Percentiles rank a stretch among this genome's conserved stretches.
phyloP scores from a whole-genome alignment of 1,140 invertebrate species.

The Ladona fulva region DNA sequence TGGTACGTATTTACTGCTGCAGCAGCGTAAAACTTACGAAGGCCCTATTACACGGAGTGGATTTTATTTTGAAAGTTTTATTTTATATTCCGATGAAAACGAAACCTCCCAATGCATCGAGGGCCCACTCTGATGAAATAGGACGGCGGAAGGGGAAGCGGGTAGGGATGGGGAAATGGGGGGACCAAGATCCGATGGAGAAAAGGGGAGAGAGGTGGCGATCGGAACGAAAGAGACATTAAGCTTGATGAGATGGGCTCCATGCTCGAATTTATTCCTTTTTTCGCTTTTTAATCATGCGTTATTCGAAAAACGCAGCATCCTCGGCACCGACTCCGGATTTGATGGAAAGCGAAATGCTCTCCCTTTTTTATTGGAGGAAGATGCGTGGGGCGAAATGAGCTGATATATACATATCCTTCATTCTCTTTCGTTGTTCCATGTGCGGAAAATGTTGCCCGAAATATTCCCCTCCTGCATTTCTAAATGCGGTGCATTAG shows the following conservation, averaged over 20 bases:
- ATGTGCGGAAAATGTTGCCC: too few species aligned
- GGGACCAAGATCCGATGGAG: not conserved
- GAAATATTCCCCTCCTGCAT: too few species aligned
- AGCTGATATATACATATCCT: not conserved
- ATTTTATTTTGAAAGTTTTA: not conserved
- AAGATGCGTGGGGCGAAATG: not conserved
- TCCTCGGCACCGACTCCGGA: not conserved
- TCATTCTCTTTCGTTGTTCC: too few species aligned
- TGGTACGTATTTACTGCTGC: too few species aligned
- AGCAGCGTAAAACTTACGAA: not conserved
- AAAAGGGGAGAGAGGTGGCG: not conserved
- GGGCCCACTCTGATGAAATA: not conserved
- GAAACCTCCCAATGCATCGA: not conserved
- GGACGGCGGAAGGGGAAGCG: not conserved
- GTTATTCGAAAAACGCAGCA: not conserved
- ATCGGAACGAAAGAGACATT: not conserved
- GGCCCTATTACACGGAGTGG: conserved; percentile 1
- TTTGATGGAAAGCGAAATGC: not conserved
- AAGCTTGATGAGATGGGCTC: conserved; percentile 7
- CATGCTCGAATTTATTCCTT: not conserved
- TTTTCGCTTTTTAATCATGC: not conserved
- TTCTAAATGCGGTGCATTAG: too few species aligned
- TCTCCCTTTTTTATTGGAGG: too few species aligned
- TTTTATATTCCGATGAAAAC: conserved; percentile 7
- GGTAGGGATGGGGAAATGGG: not conserved